phyloP scores from a whole-genome alignment of 2,113 vertebrate genomes.

The Hystrix cristata region DNA sequence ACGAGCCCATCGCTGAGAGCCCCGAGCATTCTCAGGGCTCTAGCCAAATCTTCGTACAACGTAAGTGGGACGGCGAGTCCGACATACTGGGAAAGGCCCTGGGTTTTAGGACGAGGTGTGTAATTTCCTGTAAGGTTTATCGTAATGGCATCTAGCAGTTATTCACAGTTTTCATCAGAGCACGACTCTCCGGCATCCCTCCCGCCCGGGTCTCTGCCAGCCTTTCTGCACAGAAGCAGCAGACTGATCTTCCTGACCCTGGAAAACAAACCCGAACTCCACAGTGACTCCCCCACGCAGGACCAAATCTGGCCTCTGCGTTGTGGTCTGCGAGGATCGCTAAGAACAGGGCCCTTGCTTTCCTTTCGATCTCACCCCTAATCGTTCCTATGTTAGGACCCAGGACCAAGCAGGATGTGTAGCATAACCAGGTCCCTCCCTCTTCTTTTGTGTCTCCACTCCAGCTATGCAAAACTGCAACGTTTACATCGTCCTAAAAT shows the following conservation, averaged over 20 bases:
- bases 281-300: neutral
- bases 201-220: neutral
- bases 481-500: neutral
- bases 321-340: neutral
- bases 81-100: neutral
- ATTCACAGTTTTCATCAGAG: constrained; percentile 14
- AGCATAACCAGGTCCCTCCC: neutral
- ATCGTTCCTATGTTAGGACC: neutral
- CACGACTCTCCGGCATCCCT: neutral
- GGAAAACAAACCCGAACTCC: neutral
- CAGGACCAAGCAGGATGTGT: neutral
- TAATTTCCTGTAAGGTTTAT: constrained; percentile 64
- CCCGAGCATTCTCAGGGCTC: neutral
- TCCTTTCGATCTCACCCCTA: neutral
- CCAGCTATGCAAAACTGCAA: neutral
- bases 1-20: neutral
- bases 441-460: neutral
- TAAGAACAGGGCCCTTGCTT: neutral
- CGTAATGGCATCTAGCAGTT: constrained; percentile 60
- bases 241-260: neutral
- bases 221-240: neutral
- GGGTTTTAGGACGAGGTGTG: constrained; percentile 54
- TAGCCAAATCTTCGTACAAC: neutral
- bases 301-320: neutral
- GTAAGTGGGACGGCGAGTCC: neutral